Conservation (phyloP, 2,113 vertebrate species). For the Tragelaphus buxtoni region DNA sequence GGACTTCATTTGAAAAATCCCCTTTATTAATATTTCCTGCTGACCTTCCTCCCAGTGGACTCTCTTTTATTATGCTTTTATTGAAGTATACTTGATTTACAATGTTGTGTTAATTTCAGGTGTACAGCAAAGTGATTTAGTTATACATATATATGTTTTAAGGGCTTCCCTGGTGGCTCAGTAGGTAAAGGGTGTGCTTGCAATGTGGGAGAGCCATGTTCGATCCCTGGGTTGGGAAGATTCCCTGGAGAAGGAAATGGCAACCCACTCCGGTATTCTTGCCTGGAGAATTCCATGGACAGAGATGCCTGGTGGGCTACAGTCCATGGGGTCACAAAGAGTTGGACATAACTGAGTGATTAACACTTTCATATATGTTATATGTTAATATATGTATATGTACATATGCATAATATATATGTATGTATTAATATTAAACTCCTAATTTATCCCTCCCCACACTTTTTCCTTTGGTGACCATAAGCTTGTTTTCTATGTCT, state of each 20-base stretch:
- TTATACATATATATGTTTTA: not conserved
- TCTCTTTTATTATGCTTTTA: not conserved
- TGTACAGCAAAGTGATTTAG: not conserved
- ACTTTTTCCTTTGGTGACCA: not conserved
- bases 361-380: not conserved
- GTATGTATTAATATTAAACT: not conserved
- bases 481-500: not conserved
- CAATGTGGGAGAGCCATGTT: not conserved
- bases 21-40: not conserved
- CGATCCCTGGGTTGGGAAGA: not conserved
- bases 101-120: not conserved
- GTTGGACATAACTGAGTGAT: not conserved
- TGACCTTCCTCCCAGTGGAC: not conserved
- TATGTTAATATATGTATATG: not conserved
- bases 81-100: not conserved
- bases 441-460: not conserved
- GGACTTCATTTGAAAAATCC: slow-evolving; percentile 32
- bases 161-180: not conserved
- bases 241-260: not conserved
- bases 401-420: not conserved
- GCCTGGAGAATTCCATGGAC: not conserved
- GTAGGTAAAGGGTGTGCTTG: not conserved
- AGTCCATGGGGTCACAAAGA: not conserved
- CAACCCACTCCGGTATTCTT: not conserved
- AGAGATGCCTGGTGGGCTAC: not conserved